A percentile compares a stretch with the other conserved stretches of the same genome.
These are phyloP conservation scores for Nomada flava DNA, from an alignment of 2,888 invertebrate genomes.

Conservation along the genomic window DNA sequence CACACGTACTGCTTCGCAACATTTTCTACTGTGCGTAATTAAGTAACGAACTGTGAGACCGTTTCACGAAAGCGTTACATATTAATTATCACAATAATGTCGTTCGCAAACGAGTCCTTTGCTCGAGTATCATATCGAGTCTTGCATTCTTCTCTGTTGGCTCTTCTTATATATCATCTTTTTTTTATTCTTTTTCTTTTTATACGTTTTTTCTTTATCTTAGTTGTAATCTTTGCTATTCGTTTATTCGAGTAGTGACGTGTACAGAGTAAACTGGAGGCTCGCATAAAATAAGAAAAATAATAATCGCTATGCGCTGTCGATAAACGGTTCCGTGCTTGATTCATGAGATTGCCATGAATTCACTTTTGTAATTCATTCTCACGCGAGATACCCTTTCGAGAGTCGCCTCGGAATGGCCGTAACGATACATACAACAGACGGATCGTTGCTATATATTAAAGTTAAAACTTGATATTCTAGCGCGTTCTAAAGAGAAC, in stretches of 20 bases:
- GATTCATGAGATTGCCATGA: slow-evolving; percentile 3
- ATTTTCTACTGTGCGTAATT: slow-evolving; percentile 64
- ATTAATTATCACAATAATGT: slow-evolving; percentile 65
- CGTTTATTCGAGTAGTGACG: slow-evolving; percentile 63
- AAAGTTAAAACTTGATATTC: background rate
- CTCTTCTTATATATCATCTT: slow-evolving; percentile 29
- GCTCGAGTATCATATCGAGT: slow-evolving; percentile 56
- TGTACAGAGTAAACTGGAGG: slow-evolving; percentile 72
- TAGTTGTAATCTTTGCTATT: slow-evolving; percentile 33
- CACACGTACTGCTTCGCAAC: slow-evolving; percentile 61
- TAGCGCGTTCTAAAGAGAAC: slow-evolving; percentile 26
- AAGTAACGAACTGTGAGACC: slow-evolving; percentile 64
- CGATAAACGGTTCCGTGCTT: slow-evolving; percentile 51
- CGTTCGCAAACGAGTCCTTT: slow-evolving; percentile 63
- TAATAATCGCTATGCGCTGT: slow-evolving; percentile 62
- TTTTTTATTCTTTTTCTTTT: background rate
- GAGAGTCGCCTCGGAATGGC: slow-evolving; percentile 19
- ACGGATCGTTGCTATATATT: slow-evolving; percentile 1
- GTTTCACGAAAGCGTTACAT: slow-evolving; percentile 57
- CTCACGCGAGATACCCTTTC: slow-evolving; percentile 15
- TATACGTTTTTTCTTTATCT: slow-evolving; percentile 14
- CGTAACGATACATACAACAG: slow-evolving; percentile 9
- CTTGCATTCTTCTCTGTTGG: slow-evolving; percentile 57
- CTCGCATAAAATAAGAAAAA: slow-evolving; percentile 59
- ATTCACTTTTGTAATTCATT: slow-evolving; percentile 1